phyloP scores from a whole-genome alignment of 2,113 vertebrate species.

The Lophochroa leadbeateri region DNA sequence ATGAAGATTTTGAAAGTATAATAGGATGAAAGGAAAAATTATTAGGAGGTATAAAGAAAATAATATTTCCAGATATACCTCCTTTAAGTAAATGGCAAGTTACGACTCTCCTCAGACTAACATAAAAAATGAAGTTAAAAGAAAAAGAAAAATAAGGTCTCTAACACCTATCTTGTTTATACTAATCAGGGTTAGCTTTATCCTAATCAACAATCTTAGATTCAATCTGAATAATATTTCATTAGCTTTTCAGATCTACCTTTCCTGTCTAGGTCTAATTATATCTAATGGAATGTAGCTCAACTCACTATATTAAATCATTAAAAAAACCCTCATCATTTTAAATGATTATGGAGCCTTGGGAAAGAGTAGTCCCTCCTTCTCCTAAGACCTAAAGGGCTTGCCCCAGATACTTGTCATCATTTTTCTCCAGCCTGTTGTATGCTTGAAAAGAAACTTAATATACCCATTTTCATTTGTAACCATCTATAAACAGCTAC shows the following conservation, averaged over 20 bases:
- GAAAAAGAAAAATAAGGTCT: constrained; percentile 70
- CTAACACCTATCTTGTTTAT: constrained; percentile 81
- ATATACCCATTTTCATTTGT: constrained; percentile 60
- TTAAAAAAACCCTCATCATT: constrained; percentile 69
- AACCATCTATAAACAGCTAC: constrained; percentile 49
- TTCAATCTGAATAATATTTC: constrained; percentile 86
- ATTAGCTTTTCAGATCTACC: constrained; percentile 84
- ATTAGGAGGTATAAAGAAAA: constrained; percentile 25
- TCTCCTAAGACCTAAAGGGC: constrained; percentile 35
- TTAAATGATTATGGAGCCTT: constrained; percentile 71
- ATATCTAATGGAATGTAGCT: constrained; percentile 87
- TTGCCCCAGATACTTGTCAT: constrained; percentile 33
- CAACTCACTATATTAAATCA: constrained; percentile 86
- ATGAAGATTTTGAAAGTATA: background rate
- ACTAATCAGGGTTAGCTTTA: constrained; percentile 85
- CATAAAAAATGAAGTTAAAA: constrained; percentile 72
- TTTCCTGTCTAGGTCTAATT: constrained; percentile 87
- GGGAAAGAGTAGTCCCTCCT: constrained; percentile 40
- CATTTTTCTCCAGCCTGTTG: constrained; percentile 29
- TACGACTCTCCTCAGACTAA: constrained; percentile 52
- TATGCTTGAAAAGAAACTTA: constrained; percentile 32
- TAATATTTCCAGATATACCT: constrained; percentile 31
- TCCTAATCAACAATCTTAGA: constrained; percentile 85
- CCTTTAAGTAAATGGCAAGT: constrained; percentile 39
- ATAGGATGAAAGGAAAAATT: background rate